These are phyloP conservation scores for Mesembrinibis cayennensis DNA, from an alignment of 2,113 vertebrate genomes.

Conservation along the genomic window DNA sequence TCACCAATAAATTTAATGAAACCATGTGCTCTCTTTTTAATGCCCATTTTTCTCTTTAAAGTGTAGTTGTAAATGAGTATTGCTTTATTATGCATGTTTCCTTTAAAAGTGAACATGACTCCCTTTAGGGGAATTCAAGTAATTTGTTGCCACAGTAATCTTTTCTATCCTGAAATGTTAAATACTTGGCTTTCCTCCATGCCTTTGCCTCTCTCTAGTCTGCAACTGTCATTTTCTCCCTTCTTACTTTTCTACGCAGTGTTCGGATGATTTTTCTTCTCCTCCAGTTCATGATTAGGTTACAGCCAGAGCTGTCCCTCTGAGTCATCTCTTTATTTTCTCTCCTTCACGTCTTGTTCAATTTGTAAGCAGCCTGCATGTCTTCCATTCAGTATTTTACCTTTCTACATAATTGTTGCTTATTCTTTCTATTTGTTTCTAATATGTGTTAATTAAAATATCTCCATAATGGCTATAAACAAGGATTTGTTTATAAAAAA, in stretches of 20 bases:
- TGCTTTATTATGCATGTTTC: slow-evolving; percentile 74
- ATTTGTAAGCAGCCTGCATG: slow-evolving; percentile 48
- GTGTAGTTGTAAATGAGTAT: slow-evolving; percentile 71
- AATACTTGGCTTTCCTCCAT: slow-evolving; percentile 75
- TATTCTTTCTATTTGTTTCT: slow-evolving; percentile 37
- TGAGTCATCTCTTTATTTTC: slow-evolving; percentile 71
- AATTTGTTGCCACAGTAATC: slow-evolving; percentile 75
- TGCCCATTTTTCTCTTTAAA: slow-evolving; percentile 67
- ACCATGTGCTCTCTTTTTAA: slow-evolving; percentile 42
- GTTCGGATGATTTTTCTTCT: slow-evolving; percentile 71
- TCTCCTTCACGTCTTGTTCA: slow-evolving; percentile 48
- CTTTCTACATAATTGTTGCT: slow-evolving; percentile 35
- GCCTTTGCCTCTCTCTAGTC: slow-evolving; percentile 59
- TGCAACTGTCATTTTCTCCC: slow-evolving; percentile 39
- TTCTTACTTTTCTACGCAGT: slow-evolving; percentile 42
- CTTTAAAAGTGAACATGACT: slow-evolving; percentile 75
- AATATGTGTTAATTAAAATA: slow-evolving; percentile 27
- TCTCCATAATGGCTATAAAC: background rate
- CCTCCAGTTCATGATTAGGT: slow-evolving; percentile 70
- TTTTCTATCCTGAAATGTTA: slow-evolving; percentile 71
- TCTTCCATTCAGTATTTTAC: slow-evolving; percentile 45
- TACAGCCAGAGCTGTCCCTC: slow-evolving; percentile 63
- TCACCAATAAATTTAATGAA: slow-evolving; percentile 35
- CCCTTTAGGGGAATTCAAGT: slow-evolving; percentile 76
- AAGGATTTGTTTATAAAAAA: slow-evolving; percentile 4